phyloP scores from a whole-genome alignment of 64 coral and sea anemone species.

The Pachyseris speciosa region DNA sequence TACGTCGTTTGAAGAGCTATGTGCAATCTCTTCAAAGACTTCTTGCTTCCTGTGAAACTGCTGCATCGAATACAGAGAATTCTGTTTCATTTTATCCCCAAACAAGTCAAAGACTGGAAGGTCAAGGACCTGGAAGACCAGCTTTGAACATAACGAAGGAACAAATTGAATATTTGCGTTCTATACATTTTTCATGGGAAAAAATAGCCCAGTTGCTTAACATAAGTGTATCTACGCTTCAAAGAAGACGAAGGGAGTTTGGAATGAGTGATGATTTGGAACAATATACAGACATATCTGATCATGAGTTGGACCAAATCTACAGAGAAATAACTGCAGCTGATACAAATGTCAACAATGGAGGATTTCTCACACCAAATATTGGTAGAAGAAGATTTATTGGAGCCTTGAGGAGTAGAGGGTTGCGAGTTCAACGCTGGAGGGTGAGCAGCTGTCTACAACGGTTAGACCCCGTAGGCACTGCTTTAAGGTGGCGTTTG shows the following conservation, averaged over 20 bases:
- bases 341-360: slow-evolving; percentile 9
- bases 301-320: slow-evolving; percentile 76
- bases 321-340: slow-evolving; percentile 16
- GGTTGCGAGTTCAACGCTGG: slow-evolving; percentile 67
- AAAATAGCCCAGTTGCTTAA: too few species aligned
- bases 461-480: slow-evolving; percentile 66
- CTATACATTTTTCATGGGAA: too few species aligned
- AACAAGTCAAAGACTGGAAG: too few species aligned
- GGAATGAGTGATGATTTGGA: slow-evolving; percentile 68
- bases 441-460: slow-evolving; percentile 69
- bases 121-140: too few species aligned
- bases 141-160: too few species aligned
- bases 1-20: too few species aligned
- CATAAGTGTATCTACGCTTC: slow-evolving; percentile 64
- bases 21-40: too few species aligned
- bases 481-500: too few species aligned
- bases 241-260: slow-evolving; percentile 57
- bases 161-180: too few species aligned
- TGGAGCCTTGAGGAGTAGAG: slow-evolving; percentile 66
- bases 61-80: too few species aligned
- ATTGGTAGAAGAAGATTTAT: slow-evolving; percentile 79
- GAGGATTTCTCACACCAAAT: slow-evolving; percentile 72
- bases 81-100: too few species aligned
- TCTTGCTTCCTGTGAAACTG: too few species aligned
- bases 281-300: slow-evolving; percentile 57